These are phyloP conservation scores for Macrochelys suwanniensis DNA, from an alignment of 2,797 vertebrate genomes.

Conservation along the genomic window DNA sequence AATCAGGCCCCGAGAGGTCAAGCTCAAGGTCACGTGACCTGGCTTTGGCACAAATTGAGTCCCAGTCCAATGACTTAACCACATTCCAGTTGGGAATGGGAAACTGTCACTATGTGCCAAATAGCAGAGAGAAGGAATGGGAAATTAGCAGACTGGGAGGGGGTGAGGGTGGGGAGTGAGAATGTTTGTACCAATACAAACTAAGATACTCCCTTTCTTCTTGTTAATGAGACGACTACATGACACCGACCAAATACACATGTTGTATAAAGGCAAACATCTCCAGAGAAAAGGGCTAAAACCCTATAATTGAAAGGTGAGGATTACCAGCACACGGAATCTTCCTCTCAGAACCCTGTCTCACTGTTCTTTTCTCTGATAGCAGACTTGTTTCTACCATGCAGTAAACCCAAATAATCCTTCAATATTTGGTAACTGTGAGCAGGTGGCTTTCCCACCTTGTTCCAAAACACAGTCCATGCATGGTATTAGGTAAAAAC, in stretches of 20 bases:
- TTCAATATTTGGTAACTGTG: not conserved
- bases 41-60: not conserved
- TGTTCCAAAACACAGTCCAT: not conserved
- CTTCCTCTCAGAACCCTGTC: not conserved
- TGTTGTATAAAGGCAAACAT: not conserved
- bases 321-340: not conserved
- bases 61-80: not conserved
- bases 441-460: not conserved
- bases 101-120: not conserved
- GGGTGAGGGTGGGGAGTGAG: not conserved
- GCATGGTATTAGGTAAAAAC: not conserved
- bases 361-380: not conserved
- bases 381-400: not conserved
- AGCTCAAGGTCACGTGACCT: not conserved
- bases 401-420: not conserved
- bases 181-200: not conserved
- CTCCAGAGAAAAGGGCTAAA: not conserved
- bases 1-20: not conserved
- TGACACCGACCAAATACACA: not conserved
- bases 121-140: not conserved
- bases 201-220: not conserved
- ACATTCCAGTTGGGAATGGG: not conserved
- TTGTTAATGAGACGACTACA: not conserved
- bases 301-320: not conserved
- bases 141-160: not conserved